phyloP scores from a whole-genome alignment of 2,113 vertebrate genomes.

The Alces alces region DNA sequence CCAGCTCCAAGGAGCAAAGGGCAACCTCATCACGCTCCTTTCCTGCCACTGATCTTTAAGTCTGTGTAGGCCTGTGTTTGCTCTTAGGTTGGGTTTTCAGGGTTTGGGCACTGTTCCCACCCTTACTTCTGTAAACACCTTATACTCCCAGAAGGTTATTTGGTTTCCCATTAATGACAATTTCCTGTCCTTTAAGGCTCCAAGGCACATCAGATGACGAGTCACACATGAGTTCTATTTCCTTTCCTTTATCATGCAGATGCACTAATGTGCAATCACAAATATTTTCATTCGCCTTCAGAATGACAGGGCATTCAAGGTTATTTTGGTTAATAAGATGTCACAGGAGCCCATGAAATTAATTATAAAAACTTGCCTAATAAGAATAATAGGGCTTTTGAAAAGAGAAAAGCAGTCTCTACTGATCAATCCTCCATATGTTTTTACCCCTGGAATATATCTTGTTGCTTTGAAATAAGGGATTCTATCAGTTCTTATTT shows the following conservation, averaged over 20 bases:
- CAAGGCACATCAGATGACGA: not conserved
- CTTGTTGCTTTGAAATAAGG: not conserved
- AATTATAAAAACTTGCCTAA: slow-evolving; percentile 4
- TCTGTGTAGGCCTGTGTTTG: not conserved
- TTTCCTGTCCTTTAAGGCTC: not conserved
- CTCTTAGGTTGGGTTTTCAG: not conserved
- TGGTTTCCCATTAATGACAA: not conserved
- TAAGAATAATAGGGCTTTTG: slow-evolving; percentile 5
- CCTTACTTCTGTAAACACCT: not conserved
- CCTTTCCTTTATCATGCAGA: not conserved
- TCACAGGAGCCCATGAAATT: slow-evolving; percentile 1
- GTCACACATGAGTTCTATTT: not conserved
- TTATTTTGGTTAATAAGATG: slow-evolving; percentile 3
- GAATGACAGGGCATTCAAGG: slow-evolving; percentile 31
- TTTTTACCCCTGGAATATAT: not conserved
- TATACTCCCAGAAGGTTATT: not conserved
- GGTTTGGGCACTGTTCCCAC: not conserved
- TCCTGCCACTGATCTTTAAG: not conserved
- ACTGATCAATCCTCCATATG: not conserved
- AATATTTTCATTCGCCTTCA: slow-evolving; percentile 30
- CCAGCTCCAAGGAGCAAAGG: not conserved
- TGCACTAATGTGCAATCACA: not conserved
- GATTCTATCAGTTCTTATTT: slow-evolving; percentile 20
- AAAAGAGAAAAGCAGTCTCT: slow-evolving; percentile 7
- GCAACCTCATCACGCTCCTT: not conserved